Evolutionary conservation across 2,888 invertebrate species (phyloP).

Genomic region (Drosophila helvetica): DNA sequence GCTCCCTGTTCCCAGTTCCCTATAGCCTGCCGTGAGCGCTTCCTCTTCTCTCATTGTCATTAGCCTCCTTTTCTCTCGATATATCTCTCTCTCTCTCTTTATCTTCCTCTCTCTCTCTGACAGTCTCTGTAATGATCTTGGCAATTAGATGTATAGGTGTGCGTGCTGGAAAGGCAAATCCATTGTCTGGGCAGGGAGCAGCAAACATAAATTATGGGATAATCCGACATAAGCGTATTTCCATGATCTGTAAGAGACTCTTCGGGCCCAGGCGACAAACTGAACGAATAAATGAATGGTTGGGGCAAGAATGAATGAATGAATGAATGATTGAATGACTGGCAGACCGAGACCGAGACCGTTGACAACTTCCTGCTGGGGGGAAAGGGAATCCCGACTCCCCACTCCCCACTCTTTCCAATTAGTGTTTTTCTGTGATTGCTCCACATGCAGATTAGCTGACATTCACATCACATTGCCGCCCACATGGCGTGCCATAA

Average conservation of each 20-base stretch:
- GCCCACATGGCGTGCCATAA: constrained; percentile 23
- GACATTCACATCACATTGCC: constrained; percentile 51
- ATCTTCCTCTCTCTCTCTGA: constrained; percentile 15
- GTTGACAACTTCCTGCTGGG: constrained; percentile 74
- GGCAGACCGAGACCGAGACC: constrained; percentile 29
- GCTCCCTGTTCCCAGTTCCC: neutral
- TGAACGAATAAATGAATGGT: constrained; percentile 10
- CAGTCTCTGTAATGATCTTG: constrained; percentile 67
- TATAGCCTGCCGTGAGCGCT: constrained; percentile 59
- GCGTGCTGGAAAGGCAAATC: constrained; percentile 57
- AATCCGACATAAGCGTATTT: constrained; percentile 81
- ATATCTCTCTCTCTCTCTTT: constrained; percentile 34
- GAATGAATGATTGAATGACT: constrained; percentile 42
- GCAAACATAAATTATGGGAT: constrained; percentile 81
- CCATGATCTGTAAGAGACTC: constrained; percentile 67
- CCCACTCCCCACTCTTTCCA: constrained; percentile 31
- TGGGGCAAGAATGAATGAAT: constrained; percentile 4
- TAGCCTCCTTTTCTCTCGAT: constrained; percentile 55
- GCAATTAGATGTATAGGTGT: constrained; percentile 66
- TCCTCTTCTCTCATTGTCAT: constrained; percentile 70
- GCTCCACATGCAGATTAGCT: constrained; percentile 64
- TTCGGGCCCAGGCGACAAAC: constrained; percentile 29
- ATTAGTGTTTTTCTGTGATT: constrained; percentile 61
- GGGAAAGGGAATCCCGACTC: constrained; percentile 6
- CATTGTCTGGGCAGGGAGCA: constrained; percentile 67